Evolutionary conservation across 2,113 vertebrate genomes (phyloP).

Genomic region (Xiphophorus maculatus): DNA sequence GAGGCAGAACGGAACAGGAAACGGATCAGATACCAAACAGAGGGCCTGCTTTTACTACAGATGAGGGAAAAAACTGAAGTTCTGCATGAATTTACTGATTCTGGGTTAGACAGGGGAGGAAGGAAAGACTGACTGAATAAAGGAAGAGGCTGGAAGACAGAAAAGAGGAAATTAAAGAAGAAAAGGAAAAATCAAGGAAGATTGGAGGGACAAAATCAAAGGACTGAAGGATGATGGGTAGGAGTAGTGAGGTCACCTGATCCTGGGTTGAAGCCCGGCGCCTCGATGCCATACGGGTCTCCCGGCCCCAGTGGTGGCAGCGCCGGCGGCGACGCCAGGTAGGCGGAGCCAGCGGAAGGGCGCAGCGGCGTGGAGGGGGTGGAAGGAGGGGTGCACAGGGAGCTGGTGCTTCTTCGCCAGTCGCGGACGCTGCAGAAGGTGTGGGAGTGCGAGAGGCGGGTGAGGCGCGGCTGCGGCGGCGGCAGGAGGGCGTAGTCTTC

Average conservation of each 20-base stretch:
- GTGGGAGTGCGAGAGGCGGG: conserved; percentile 89
- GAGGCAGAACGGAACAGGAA: neutral
- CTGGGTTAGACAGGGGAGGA: too few species aligned
- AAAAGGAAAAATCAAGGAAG: too few species aligned
- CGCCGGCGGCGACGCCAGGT: conserved; percentile 80
- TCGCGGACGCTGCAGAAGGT: conserved; percentile 93
- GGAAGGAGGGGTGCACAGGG: conserved; percentile 73
- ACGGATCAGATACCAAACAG: too few species aligned
- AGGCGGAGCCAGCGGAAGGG: conserved; percentile 81
- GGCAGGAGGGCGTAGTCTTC: conserved; percentile 90
- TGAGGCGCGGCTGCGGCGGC: conserved; percentile 87
- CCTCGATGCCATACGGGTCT: conserved; percentile 81
- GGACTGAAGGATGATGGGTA: too few species aligned
- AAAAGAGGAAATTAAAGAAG: neutral
- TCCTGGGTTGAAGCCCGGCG: conserved; percentile 80
- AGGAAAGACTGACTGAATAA: neutral
- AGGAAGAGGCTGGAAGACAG: neutral
- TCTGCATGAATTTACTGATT: too few species aligned
- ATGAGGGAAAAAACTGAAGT: too few species aligned
- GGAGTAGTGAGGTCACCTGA: conserved; percentile 78
- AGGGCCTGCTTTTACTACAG: neutral
- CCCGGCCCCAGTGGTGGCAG: conserved; percentile 75
- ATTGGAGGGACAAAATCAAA: too few species aligned
- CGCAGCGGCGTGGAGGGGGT: conserved; percentile 72
- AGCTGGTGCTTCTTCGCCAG: conserved; percentile 84